Conservation (phyloP, 2,888 invertebrate genomes). For the Spicauda simplicius region DNA sequence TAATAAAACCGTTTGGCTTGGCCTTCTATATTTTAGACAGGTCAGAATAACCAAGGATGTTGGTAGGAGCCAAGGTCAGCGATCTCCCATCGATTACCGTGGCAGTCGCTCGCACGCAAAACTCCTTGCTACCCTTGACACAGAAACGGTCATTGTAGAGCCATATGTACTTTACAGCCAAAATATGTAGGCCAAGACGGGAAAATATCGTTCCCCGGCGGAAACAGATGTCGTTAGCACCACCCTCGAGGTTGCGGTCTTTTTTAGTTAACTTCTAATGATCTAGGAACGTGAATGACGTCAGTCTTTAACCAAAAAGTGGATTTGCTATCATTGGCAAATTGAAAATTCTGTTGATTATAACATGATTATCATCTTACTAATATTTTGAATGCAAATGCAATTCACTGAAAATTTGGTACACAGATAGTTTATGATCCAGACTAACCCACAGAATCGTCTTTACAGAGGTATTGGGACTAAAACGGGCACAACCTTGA, state of each 20-base stretch:
- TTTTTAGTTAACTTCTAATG: not conserved
- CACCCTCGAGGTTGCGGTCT: slow-evolving; percentile 8
- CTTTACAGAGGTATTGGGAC: too few relatives aligned
- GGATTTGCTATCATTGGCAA: too few relatives aligned
- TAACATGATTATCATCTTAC: too few relatives aligned
- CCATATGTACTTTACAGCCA: slow-evolving; percentile 51
- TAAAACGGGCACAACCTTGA: too few relatives aligned
- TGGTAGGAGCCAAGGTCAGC: slow-evolving; percentile 74
- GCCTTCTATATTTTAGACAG: slow-evolving; percentile 65
- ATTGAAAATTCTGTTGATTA: too few relatives aligned
- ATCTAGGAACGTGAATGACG: too few relatives aligned
- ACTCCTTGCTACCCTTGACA: slow-evolving; percentile 78
- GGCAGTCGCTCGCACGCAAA: slow-evolving; percentile 71
- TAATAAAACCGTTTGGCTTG: slow-evolving; percentile 23
- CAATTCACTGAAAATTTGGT: too few relatives aligned
- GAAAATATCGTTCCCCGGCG: slow-evolving; percentile 58
- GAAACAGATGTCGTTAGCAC: slow-evolving; percentile 51
- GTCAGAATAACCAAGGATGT: slow-evolving; percentile 72
- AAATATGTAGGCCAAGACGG: slow-evolving; percentile 69
- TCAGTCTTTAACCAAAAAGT: too few relatives aligned
- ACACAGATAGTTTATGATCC: too few relatives aligned
- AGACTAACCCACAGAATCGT: too few relatives aligned
- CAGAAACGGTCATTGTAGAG: slow-evolving; percentile 68
- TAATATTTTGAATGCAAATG: too few relatives aligned
- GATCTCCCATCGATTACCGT: slow-evolving; percentile 79